Percentiles rank a stretch among this genome's conserved stretches.
Evolutionary conservation across 2,888 invertebrate species (phyloP).

Genomic region (Pandemis cinnamomeana): DNA sequence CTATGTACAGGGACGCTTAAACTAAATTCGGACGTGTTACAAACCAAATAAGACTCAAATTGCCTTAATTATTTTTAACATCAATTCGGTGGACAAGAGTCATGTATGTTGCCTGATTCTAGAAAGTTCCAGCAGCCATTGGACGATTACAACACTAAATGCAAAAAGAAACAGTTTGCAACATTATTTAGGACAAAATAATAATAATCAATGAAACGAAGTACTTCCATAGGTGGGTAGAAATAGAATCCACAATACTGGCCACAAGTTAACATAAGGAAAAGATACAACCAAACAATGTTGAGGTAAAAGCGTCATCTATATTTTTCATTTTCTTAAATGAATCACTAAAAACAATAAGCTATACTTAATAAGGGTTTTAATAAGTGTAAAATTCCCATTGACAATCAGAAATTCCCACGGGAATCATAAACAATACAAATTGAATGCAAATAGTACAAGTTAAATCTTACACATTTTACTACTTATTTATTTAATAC

Average conservation of each 20-base stretch:
- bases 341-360: not conserved
- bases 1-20: conserved; percentile 35
- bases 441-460: no score
- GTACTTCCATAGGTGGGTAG: not conserved
- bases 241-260: not conserved
- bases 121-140: not conserved
- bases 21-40: conserved; percentile 24
- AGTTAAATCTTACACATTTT: no score
- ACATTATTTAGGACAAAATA: not conserved
- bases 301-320: not conserved
- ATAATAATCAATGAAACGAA: not conserved
- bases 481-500: no score
- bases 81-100: conserved; percentile 3
- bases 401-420: no score
- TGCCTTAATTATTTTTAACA: not conserved
- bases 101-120: not conserved
- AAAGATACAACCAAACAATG: not conserved
- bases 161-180: not conserved
- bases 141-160: not conserved
- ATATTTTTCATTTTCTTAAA: not conserved
- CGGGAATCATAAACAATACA: no score
- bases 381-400: no score
- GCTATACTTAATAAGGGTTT: not conserved
- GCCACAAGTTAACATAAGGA: not conserved
- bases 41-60: conserved; percentile 14